These are phyloP conservation scores for Amniataba percoides DNA, from an alignment of 2,797 vertebrate species.

Conservation along the genomic window DNA sequence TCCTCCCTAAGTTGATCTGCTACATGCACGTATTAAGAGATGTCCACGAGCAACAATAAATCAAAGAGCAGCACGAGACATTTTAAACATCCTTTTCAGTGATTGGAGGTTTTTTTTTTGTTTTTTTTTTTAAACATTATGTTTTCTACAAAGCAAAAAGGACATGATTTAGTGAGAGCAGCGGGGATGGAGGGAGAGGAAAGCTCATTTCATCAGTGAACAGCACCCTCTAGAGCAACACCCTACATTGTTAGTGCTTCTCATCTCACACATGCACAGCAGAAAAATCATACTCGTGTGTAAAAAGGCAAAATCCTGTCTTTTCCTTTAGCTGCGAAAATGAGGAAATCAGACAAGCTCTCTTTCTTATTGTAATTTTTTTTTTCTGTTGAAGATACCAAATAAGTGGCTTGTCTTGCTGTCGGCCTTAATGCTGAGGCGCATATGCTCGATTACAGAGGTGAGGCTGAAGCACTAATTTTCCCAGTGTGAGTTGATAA, in stretches of 20 bases:
- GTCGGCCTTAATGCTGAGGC: constrained; percentile 37
- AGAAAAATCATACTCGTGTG: neutral
- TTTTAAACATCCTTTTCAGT: neutral
- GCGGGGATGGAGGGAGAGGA: constrained; percentile 1
- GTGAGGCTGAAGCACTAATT: constrained; percentile 44
- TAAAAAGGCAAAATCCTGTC: constrained; percentile 2
- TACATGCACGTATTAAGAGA: neutral
- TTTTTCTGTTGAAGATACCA: neutral
- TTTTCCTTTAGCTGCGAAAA: constrained; percentile 3
- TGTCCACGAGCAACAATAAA: neutral
- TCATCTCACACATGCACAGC: neutral
- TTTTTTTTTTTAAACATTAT: constrained; percentile 9
- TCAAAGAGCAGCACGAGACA: neutral
- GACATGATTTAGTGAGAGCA: constrained; percentile 20
- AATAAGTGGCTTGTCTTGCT: constrained; percentile 27
- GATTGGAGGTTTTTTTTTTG: neutral
- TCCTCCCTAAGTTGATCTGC: neutral
- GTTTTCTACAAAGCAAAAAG: neutral
- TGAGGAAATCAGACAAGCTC: constrained; percentile 4
- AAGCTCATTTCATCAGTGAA: constrained; percentile 73
- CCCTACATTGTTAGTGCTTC: constrained; percentile 6
- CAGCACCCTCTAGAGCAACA: constrained; percentile 84
- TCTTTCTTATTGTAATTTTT: neutral
- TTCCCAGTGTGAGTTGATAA: constrained; percentile 71
- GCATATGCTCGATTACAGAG: constrained; percentile 37